phyloP scores from a whole-genome alignment of 2,888 invertebrate species.

The Crossocerus cetratus region DNA sequence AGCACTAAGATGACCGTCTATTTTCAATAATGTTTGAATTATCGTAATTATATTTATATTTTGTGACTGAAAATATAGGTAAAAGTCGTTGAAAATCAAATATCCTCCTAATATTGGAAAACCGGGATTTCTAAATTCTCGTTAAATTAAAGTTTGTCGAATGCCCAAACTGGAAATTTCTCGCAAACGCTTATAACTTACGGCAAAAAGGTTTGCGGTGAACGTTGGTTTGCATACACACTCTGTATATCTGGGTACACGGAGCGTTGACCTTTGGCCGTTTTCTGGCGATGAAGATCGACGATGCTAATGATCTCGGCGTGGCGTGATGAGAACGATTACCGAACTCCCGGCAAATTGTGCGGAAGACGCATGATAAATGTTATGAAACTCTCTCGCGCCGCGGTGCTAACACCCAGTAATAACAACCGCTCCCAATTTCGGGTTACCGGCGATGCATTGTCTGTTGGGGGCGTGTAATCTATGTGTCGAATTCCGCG shows the following conservation, averaged over 20 bases:
- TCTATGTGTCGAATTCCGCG: neutral
- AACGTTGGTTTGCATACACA: neutral
- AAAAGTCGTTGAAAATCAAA: too few species aligned
- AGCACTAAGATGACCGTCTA: too few species aligned
- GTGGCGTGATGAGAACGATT: conserved; percentile 1
- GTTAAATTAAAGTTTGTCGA: neutral
- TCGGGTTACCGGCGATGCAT: too few species aligned
- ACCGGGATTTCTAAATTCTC: neutral
- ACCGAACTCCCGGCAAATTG: neutral
- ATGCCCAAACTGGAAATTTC: neutral
- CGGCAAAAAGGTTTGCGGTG: neutral
- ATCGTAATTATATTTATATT: too few species aligned
- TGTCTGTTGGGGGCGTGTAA: too few species aligned
- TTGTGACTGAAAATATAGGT: too few species aligned
- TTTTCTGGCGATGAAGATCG: neutral
- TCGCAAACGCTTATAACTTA: neutral
- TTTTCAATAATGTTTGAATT: too few species aligned
- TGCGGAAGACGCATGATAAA: conserved; percentile 3
- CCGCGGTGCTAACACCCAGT: too few species aligned
- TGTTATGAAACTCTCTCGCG: neutral
- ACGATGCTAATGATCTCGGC: neutral
- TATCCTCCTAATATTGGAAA: too few species aligned
- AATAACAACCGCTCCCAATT: too few species aligned
- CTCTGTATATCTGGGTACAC: too few species aligned
- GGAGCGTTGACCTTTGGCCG: too few species aligned